Evolutionary conservation across 2,113 vertebrate genomes (phyloP), one percentile per base, ranked within the genome.

Genomic region (Okapia johnstoni): DNA sequence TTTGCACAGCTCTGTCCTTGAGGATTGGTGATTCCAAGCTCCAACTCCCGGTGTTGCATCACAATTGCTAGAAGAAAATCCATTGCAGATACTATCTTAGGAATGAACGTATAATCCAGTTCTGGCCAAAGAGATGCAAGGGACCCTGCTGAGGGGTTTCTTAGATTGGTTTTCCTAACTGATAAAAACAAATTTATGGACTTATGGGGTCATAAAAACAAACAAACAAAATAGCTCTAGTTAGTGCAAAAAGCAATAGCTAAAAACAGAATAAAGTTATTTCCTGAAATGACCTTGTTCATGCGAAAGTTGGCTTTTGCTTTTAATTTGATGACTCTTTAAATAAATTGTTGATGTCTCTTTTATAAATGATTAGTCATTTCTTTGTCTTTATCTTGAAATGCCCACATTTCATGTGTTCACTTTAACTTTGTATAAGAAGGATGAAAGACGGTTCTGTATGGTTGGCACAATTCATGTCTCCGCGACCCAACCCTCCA

Each of bases 81-180:
- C 25, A 21, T 88, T 26, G 52, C 19, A 96, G 43, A 80, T 66
- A 81, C 12, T 88, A n/a, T 50, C 90, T 96, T 77, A 90, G 48
- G 33, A 40, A 21, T 43, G 11, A 57, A 50, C 14, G 52, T 54
- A 17, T 52, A 60, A 48, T 50, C 23, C 14, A 76, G 9, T 63
- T 95, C 16, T 48, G n/a, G 36, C 3, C 54, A 58, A 90, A 54
- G 12, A 23, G 40, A 70, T 88, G 15, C 57, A 58, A 55, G 13
- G 19, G 28, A 58, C 30, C 92, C 52, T 96, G 43, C 11, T 88
- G 79, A 79, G 13, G 5, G 11, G 3, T 90, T 85, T 87, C 16
- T 70, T 46, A 16, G 6, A 80, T 54, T 84, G 77, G 5, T 25
- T 93, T 96, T 33, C 48, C 14, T 90, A 13, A 12, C 2, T 11